These are phyloP conservation scores for Villa cingulata DNA, from an alignment of 2,888 invertebrate genomes.

Conservation along the genomic window DNA sequence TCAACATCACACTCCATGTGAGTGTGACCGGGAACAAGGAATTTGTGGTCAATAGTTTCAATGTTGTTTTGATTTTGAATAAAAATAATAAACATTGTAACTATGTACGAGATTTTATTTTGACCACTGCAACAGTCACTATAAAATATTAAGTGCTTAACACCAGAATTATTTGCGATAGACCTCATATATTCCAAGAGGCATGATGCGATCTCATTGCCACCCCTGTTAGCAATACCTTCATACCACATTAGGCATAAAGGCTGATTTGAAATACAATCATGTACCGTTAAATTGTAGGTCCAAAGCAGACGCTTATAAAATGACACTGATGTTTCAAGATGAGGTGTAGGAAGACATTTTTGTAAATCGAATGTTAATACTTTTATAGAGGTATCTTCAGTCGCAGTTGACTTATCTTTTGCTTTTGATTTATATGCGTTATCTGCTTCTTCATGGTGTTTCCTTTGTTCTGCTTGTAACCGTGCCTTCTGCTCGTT, in stretches of 20 bases:
- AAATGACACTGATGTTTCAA: not conserved
- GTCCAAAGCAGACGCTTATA: slow-evolving; percentile 1
- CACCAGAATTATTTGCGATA: not conserved
- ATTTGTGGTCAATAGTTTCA: no score
- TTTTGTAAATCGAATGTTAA: slow-evolving; percentile 1
- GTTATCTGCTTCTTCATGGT: slow-evolving; percentile 3
- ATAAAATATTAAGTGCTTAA: no score
- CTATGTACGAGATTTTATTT: no score
- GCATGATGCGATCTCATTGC: not conserved
- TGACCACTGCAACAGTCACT: no score
- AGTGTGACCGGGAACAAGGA: no score
- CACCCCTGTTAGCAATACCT: not conserved
- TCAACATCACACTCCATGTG: not conserved
- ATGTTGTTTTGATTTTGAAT: no score
- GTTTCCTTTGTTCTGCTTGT: not conserved
- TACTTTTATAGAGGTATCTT: slow-evolving; percentile 1
- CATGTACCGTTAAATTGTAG: not conserved
- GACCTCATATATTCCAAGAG: not conserved
- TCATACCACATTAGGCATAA: not conserved
- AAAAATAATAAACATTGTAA: no score
- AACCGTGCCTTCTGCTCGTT: no score
- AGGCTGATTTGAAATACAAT: not conserved
- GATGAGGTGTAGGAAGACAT: not conserved
- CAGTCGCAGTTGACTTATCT: slow-evolving; percentile 2
- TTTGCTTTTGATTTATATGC: slow-evolving; percentile 3